Evolutionary conservation across 2,888 invertebrate genomes (phyloP), one percentile per base, ranked within the genome.

Genomic region (Campaea margaritaria): DNA sequence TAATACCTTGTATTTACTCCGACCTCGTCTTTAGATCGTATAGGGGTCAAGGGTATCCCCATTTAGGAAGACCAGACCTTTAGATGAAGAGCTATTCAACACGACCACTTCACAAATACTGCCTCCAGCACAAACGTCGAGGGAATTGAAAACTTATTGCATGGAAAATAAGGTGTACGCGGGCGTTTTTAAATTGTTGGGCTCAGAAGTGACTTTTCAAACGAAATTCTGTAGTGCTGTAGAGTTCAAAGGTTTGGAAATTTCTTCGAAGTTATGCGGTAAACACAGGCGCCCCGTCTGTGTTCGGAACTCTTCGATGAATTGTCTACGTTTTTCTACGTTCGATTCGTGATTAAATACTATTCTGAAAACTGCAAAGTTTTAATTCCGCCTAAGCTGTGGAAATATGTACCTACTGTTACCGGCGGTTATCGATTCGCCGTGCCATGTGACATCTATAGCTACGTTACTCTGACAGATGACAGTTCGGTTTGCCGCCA

Each of bases 1-100:
- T 47, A 44, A 57, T 43, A 45, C 46, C 42, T 64, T 63, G 61
- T 68, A 61, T 61, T 65, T 66, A 64, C 62, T 27, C 39, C 44
- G 50, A 61, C 60, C 52, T 44, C 51, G 45, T 48, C 62, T 67
- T 39, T 47, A 51, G 13, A 38, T 41, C 49, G 27, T 39, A 21
- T 15, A 12, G 36, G 50, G 67, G 65, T 67, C 68, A 69, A 69
- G 68, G 64, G 58, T 58, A 60, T 47, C 27, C 56, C 58, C 61
- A 52, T 62, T 64, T 63, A 50, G 50, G 44, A 59, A 53, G 50
- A 52, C 58, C 57, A 58, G 51, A 51, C 50, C 62, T 60, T 65
- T 62, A 54, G 43, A 52, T 57, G 56, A 60, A 69, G 67, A 38
- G 64, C 48, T 52, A 56, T 61, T 56, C 55, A 59, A 41, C 43